Conservation (phyloP, 2,888 invertebrate species). For the Stenurella melanura region DNA sequence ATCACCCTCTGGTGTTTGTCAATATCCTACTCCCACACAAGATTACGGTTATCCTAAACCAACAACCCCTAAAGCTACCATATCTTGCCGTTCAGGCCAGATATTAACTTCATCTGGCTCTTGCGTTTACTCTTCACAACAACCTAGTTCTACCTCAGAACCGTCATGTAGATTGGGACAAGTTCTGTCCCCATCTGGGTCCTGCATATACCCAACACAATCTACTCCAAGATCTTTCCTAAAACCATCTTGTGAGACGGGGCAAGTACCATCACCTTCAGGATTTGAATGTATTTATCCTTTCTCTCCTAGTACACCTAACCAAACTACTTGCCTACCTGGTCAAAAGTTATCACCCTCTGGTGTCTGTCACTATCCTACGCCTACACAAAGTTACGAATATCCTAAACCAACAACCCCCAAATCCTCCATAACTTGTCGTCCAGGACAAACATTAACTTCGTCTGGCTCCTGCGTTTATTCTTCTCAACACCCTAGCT, state of each 20-base stretch:
- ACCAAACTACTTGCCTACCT: background rate
- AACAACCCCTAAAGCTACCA: constrained; percentile 10
- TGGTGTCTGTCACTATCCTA: constrained; percentile 36
- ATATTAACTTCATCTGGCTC: constrained; percentile 51
- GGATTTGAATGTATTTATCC: constrained; percentile 52
- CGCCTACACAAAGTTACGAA: constrained; percentile 14
- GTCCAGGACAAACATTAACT: background rate
- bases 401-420: constrained; percentile 16
- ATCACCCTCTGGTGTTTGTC: constrained; percentile 25
- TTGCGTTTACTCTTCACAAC: background rate
- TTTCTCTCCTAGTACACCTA: constrained; percentile 43
- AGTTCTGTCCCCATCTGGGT: constrained; percentile 7
- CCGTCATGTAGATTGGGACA: background rate
- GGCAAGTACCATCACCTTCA: constrained; percentile 45
- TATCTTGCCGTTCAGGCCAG: constrained; percentile 70
- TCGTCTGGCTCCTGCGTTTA: constrained; percentile 20
- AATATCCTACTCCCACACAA: constrained; percentile 35
- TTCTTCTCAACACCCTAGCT: background rate
- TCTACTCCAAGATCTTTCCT: background rate
- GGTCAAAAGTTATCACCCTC: background rate
- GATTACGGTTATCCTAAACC: constrained; percentile 4
- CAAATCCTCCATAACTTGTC: constrained; percentile 10
- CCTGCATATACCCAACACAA: background rate
- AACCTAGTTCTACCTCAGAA: background rate
- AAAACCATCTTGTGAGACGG: constrained; percentile 16